A percentile compares a stretch with the other conserved stretches of the same genome.
These are phyloP conservation scores for Drosophila subsilvestris DNA, from an alignment of 2,888 invertebrate genomes.

Conservation along the genomic window DNA sequence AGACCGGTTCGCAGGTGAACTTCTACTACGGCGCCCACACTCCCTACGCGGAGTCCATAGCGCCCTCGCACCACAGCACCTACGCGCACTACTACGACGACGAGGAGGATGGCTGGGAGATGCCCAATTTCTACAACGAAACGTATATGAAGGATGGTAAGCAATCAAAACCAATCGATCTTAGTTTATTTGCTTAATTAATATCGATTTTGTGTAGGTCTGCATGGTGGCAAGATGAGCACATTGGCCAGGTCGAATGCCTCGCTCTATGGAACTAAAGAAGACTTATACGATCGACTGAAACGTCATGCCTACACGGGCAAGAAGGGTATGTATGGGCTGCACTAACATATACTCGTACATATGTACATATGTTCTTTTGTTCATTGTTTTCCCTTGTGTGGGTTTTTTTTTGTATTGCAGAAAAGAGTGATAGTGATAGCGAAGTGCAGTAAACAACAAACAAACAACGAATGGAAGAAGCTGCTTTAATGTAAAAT, in stretches of 20 bases:
- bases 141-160: conserved; percentile 95
- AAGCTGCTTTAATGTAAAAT: conserved; percentile 75
- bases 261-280: conserved; percentile 97
- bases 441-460: conserved; percentile 93
- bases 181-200: neutral
- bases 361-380: neutral
- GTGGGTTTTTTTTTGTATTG: conserved; percentile 84
- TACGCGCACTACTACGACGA: conserved; percentile 98
- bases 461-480: conserved; percentile 43
- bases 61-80: conserved; percentile 97
- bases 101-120: conserved; percentile 98
- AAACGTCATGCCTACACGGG: conserved; percentile 97
- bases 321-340: conserved; percentile 92
- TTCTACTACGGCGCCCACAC: conserved; percentile 98
- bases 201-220: conserved; percentile 82
- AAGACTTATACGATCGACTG: conserved; percentile 97
- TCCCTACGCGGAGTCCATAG: conserved; percentile 97
- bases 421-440: conserved; percentile 97
- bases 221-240: conserved; percentile 96
- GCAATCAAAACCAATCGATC: neutral
- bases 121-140: conserved; percentile 98
- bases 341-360: too few relatives aligned
- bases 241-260: conserved; percentile 96
- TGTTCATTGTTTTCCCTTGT: neutral
- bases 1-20: conserved; percentile 96